Evolutionary conservation across 2,113 vertebrate species (phyloP).

Genomic region (Saccopteryx bilineata): DNA sequence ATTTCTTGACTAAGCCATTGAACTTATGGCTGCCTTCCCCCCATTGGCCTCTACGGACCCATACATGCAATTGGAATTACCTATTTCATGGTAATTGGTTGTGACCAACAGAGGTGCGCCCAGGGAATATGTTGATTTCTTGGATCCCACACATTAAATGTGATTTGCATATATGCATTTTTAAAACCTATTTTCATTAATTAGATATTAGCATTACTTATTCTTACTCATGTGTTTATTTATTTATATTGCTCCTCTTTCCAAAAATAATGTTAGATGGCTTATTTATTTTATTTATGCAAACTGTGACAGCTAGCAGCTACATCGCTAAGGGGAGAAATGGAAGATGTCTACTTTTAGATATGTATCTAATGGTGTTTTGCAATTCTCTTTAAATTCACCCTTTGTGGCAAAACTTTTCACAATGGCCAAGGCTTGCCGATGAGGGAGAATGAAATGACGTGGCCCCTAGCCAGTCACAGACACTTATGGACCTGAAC

Average conservation of each 20-base stretch:
- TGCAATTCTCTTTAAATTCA: neutral
- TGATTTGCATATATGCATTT: slow-evolving; percentile 59
- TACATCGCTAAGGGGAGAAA: neutral
- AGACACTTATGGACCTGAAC: neutral
- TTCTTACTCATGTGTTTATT: slow-evolving; percentile 52
- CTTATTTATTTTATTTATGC: slow-evolving; percentile 65
- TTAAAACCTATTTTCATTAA: slow-evolving; percentile 57
- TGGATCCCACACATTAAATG: neutral
- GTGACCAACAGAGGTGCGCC: neutral
- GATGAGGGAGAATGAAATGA: neutral
- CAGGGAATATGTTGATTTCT: neutral
- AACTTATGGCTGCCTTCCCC: neutral
- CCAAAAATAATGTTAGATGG: slow-evolving; percentile 58
- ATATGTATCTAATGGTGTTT: neutral
- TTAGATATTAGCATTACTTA: slow-evolving; percentile 54
- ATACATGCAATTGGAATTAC: neutral
- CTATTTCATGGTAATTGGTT: neutral
- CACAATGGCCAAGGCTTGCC: neutral
- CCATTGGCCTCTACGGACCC: neutral
- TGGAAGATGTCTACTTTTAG: neutral
- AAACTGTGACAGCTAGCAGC: neutral
- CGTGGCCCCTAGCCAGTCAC: neutral
- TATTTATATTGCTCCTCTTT: slow-evolving; percentile 70
- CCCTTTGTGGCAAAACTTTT: neutral
- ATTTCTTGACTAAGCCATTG: neutral